Conservation (phyloP, 2,113 vertebrate genomes). For the Opisthocomus hoazin region DNA sequence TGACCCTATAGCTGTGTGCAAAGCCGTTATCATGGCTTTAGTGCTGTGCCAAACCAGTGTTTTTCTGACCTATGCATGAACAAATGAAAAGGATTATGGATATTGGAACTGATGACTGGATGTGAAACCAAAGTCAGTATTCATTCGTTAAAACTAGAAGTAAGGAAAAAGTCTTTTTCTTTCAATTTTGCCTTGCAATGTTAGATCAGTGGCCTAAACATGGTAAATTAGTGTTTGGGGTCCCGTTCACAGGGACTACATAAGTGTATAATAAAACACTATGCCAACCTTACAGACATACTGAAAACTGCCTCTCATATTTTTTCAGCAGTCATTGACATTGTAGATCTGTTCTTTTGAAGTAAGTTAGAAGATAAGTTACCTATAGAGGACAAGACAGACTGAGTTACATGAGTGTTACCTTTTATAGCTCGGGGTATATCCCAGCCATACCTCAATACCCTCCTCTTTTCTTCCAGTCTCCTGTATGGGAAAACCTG, state of each 20-base stretch:
- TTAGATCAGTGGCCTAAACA: background rate
- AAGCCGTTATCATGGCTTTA: background rate
- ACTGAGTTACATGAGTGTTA: background rate
- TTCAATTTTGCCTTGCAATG: background rate
- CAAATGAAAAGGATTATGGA: background rate
- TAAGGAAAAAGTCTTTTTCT: background rate
- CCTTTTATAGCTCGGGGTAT: background rate
- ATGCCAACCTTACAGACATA: background rate
- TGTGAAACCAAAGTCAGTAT: background rate
- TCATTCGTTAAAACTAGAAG: background rate
- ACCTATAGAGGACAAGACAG: background rate
- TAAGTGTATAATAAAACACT: background rate
- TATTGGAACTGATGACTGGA: background rate
- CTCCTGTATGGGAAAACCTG: background rate
- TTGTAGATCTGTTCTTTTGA: background rate
- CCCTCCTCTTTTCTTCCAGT: background rate
- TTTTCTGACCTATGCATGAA: background rate
- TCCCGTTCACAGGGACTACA: accelerated
- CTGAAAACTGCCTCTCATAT: background rate
- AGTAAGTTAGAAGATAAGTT: background rate
- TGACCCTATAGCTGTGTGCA: background rate
- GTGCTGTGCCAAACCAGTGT: background rate
- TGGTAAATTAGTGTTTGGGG: background rate
- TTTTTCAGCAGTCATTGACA: background rate
- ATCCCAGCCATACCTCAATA: background rate